Percentiles rank a stretch among this genome's conserved stretches.
Evolutionary conservation across 2,797 vertebrate genomes (phyloP).

Genomic region (Chaenodraco wilsoni): DNA sequence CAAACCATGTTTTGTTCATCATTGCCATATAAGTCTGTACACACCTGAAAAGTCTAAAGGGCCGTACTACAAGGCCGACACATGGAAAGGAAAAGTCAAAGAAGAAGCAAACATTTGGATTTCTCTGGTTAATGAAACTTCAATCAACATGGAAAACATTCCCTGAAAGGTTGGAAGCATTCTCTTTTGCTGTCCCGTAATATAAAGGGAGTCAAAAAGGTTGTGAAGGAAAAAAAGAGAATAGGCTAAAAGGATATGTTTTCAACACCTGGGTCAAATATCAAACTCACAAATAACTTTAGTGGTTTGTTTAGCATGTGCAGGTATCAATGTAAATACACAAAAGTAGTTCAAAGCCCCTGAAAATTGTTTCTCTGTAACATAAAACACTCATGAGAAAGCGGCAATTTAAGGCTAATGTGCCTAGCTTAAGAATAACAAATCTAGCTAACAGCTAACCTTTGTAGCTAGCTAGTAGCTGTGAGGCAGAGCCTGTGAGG

Average conservation of each 20-base stretch:
- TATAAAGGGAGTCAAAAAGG: slow-evolving; percentile 56
- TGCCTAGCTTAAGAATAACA: not conserved
- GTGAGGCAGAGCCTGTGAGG: not conserved
- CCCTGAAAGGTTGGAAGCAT: slow-evolving; percentile 75
- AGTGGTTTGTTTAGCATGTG: slow-evolving; percentile 31
- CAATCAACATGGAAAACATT: slow-evolving; percentile 61
- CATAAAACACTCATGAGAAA: no score
- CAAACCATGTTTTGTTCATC: slow-evolving; percentile 41
- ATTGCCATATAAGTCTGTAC: slow-evolving; percentile 65
- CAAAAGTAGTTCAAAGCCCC: slow-evolving; percentile 2
- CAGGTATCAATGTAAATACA: not conserved
- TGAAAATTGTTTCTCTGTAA: not conserved
- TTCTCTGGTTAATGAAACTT: slow-evolving; percentile 55
- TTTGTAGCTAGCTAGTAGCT: not conserved
- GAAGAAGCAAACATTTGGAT: slow-evolving; percentile 62
- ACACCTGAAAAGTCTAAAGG: slow-evolving; percentile 78
- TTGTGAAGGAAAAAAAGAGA: slow-evolving; percentile 48
- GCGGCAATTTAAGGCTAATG: not conserved
- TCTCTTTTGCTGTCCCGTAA: slow-evolving; percentile 49
- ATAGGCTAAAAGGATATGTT: slow-evolving; percentile 24
- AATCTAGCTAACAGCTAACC: not conserved
- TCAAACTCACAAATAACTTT: slow-evolving; percentile 19
- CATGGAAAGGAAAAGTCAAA: slow-evolving; percentile 42
- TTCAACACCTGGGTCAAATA: slow-evolving; percentile 48
- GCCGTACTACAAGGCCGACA: slow-evolving; percentile 52